Evolutionary conservation across 64 coral and sea anemone genomes (phyloP).

Genomic region (Trachythela sp.): DNA sequence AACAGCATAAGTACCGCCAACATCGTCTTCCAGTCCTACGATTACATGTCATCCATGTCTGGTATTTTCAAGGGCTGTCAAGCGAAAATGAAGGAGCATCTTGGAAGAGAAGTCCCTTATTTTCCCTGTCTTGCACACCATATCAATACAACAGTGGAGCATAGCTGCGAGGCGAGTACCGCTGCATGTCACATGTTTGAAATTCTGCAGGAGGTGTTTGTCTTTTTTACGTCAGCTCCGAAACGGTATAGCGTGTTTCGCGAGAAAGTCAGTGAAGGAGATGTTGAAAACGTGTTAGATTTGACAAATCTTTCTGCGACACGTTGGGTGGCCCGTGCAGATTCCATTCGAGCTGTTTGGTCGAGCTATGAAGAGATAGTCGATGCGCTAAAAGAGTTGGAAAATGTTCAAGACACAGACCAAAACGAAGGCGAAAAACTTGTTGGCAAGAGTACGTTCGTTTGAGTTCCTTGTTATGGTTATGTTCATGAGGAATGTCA

Average conservation of each 20-base stretch:
- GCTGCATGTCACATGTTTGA: constrained; percentile 21
- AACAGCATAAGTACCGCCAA: not conserved
- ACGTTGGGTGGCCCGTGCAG: constrained; percentile 18
- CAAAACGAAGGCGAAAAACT: constrained; percentile 16
- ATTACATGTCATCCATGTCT: not conserved
- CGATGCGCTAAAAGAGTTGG: not conserved
- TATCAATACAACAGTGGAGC: not conserved
- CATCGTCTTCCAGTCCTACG: not conserved
- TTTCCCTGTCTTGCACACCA: not conserved
- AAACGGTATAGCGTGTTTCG: not conserved
- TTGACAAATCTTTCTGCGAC: not conserved
- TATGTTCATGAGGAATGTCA: constrained; percentile 11
- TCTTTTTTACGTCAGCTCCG: not conserved
- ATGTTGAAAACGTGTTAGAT: constrained; percentile 21
- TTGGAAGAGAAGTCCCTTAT: not conserved
- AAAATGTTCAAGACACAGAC: not conserved
- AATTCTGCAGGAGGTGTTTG: not conserved
- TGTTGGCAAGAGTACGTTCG: not conserved
- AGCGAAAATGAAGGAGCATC: not conserved
- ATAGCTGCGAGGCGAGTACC: not conserved
- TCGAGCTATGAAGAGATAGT: not conserved
- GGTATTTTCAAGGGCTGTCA: not conserved
- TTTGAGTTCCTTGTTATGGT: constrained; percentile 7
- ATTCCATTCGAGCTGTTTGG: constrained; percentile 10
- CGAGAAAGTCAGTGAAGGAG: not conserved